These are phyloP conservation scores for Hirtodrosophila alboralis DNA, from an alignment of 2,888 invertebrate genomes.

Conservation along the genomic window DNA sequence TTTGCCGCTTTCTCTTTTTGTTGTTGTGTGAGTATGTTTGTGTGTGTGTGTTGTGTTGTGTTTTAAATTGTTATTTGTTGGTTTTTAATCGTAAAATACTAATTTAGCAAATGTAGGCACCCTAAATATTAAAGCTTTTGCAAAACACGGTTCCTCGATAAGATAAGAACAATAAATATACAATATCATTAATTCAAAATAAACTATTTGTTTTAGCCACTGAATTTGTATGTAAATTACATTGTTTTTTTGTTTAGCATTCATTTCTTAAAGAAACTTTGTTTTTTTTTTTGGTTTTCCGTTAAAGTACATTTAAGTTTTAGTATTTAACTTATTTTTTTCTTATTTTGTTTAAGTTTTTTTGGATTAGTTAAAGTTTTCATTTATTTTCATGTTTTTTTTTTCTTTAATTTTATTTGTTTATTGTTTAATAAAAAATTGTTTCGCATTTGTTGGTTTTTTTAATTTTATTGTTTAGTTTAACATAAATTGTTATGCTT, in stretches of 20 bases:
- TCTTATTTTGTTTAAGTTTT: constrained; percentile 25
- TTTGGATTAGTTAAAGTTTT: constrained; percentile 47
- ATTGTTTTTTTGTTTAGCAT: constrained; percentile 41
- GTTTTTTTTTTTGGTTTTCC: constrained; percentile 9
- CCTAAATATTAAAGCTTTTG: constrained; percentile 85
- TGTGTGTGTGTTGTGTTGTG: constrained; percentile 18
- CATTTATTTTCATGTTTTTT: constrained; percentile 14
- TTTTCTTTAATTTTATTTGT: constrained; percentile 16
- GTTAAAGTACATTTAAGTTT: constrained; percentile 12
- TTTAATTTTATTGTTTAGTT: constrained; percentile 64
- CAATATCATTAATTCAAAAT: constrained; percentile 74
- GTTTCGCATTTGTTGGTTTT: constrained; percentile 51
- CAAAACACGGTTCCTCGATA: constrained; percentile 83
- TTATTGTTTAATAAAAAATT: constrained; percentile 64
- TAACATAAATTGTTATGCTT: constrained; percentile 71
- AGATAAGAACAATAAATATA: constrained; percentile 78
- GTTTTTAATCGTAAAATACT: constrained; percentile 80
- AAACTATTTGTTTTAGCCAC: constrained; percentile 69
- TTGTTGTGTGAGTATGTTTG: constrained; percentile 23
- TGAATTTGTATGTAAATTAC: constrained; percentile 50
- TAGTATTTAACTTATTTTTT: constrained; percentile 33
- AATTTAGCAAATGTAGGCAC: constrained; percentile 85
- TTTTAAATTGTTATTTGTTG: constrained; percentile 31
- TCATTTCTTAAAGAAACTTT: constrained; percentile 66
- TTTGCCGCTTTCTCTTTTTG: constrained; percentile 20